Evolutionary conservation across 1,140 invertebrate species (phyloP).

Genomic region (Pygmarrhopalites habei): DNA sequence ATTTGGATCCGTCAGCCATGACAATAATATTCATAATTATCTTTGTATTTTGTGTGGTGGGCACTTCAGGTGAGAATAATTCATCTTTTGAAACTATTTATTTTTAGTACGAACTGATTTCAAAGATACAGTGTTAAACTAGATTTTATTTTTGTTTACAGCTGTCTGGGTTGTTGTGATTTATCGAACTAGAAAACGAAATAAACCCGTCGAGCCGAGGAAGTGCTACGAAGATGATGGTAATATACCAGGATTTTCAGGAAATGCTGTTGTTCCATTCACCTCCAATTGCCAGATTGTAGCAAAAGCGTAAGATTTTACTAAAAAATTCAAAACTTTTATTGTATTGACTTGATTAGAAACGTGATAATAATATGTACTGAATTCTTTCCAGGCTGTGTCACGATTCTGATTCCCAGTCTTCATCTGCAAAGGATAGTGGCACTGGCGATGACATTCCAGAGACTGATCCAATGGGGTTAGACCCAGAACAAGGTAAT

Average conservation of each 20-base stretch:
- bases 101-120: no score
- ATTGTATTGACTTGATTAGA: no score
- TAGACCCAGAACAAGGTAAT: constrained; percentile 28
- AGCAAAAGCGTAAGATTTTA: no score
- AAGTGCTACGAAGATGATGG: constrained; percentile 27
- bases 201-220: constrained; percentile 13
- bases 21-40: constrained; percentile 37
- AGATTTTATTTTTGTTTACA: no score
- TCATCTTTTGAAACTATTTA: no score
- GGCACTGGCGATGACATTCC: constrained; percentile 31
- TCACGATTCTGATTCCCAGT: constrained; percentile 29
- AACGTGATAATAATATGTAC: no score
- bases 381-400: no score
- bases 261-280: constrained; percentile 5
- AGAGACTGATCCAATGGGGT: constrained; percentile 17
- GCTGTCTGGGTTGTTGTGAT: constrained; percentile 87
- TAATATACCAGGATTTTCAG: constrained; percentile 12
- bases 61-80: no score
- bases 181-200: constrained; percentile 68
- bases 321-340: no score
- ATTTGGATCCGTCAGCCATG: constrained; percentile 28
- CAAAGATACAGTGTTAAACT: no score
- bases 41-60: constrained; percentile 73
- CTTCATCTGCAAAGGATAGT: constrained; percentile 33
- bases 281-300: constrained; percentile 7